Percentiles rank a stretch among this genome's conserved stretches.
Evolutionary conservation across 2,113 vertebrate species (phyloP).

Genomic region (Synodontis membranacea): DNA sequence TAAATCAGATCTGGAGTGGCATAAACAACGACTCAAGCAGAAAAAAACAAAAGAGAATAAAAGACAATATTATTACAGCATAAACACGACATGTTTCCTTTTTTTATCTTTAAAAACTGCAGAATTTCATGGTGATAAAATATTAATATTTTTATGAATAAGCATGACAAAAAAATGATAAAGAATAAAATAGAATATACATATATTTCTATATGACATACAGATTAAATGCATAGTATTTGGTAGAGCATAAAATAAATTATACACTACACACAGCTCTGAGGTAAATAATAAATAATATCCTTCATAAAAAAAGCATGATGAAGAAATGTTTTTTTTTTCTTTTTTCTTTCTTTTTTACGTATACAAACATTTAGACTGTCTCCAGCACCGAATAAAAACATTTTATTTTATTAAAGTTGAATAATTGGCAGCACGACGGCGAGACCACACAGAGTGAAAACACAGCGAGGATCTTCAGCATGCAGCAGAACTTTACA

Average conservation of each 20-base stretch:
- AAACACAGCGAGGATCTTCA: not conserved
- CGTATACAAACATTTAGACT: conserved; percentile 74
- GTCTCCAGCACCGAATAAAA: conserved; percentile 76
- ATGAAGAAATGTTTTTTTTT: conserved; percentile 61
- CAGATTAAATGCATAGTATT: conserved; percentile 79
- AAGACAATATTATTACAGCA: conserved; percentile 23
- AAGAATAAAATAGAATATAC: conserved; percentile 57
- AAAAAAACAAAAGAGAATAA: conserved; percentile 8
- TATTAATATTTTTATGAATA: conserved; percentile 16
- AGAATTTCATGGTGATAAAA: conserved; percentile 19
- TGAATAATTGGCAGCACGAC: conserved; percentile 58
- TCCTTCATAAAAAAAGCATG: conserved; percentile 64
- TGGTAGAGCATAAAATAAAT: conserved; percentile 77
- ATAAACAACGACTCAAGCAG: not conserved
- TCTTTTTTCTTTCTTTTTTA: conserved; percentile 4
- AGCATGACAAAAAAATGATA: conserved; percentile 43
- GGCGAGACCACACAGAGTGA: conserved; percentile 77
- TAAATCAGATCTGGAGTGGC: not conserved
- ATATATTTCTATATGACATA: conserved; percentile 71
- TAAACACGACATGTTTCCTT: conserved; percentile 14
- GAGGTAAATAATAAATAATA: conserved; percentile 80
- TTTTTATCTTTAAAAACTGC: conserved; percentile 21
- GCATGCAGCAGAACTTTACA: not conserved
- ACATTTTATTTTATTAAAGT: conserved; percentile 69
- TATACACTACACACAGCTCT: conserved; percentile 73